phyloP scores from a whole-genome alignment of 2,888 invertebrate genomes.

The Drosophila nigritarsus region DNA sequence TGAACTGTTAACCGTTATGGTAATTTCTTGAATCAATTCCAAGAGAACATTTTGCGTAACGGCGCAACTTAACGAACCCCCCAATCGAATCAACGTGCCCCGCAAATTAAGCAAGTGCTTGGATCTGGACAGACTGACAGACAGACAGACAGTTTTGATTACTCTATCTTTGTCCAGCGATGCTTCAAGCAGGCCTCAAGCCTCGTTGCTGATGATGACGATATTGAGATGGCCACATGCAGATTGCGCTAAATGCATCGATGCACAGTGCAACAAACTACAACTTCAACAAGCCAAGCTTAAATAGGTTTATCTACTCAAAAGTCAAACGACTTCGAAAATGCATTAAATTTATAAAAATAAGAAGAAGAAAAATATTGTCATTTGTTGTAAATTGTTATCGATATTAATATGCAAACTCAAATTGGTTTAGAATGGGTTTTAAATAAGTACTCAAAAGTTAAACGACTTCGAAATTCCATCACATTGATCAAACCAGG shows the following conservation, averaged over 20 bases:
- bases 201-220: constrained; percentile 16
- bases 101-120: constrained; percentile 57
- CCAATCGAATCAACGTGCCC: constrained; percentile 59
- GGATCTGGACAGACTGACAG: not conserved
- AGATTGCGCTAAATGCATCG: constrained; percentile 55
- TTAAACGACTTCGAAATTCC: not conserved
- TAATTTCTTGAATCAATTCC: constrained; percentile 75
- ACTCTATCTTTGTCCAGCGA: constrained; percentile 45
- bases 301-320: not conserved
- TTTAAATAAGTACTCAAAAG: not conserved
- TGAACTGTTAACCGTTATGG: constrained; percentile 64
- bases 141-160: constrained; percentile 38
- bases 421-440: not conserved
- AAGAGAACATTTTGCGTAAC: constrained; percentile 77
- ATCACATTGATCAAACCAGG: not conserved
- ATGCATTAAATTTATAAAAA: not conserved
- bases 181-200: constrained; percentile 33
- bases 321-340: not conserved
- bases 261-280: constrained; percentile 25
- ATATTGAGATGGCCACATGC: constrained; percentile 23
- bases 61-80: constrained; percentile 69
- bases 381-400: not conserved
- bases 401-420: not conserved
- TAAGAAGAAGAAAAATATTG: not conserved
- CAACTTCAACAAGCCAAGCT: not conserved